phyloP scores from a whole-genome alignment of 2,888 invertebrate genomes.

The Epinotia bilunana region DNA sequence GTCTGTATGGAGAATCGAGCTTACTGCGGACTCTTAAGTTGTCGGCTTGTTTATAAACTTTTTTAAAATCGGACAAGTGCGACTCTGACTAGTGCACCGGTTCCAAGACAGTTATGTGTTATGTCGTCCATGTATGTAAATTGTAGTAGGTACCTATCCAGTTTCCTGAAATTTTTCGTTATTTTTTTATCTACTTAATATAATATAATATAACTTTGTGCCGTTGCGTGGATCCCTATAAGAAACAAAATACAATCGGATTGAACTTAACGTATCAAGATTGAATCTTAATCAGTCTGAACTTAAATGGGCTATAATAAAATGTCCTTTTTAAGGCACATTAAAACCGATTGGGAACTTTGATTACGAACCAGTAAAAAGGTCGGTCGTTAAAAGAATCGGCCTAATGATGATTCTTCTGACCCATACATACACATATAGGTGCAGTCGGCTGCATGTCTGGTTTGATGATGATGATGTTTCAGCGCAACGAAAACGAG shows the following conservation, averaged over 20 bases:
- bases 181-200: too few relatives aligned
- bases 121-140: too few relatives aligned
- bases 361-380: conserved; percentile 11
- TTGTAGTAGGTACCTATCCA: too few relatives aligned
- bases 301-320: conserved; percentile 3
- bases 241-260: background rate
- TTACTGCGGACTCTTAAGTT: too few relatives aligned
- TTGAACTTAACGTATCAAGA: background rate
- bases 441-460: background rate
- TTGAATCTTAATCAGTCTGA: background rate
- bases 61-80: too few relatives aligned
- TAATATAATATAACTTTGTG: too few relatives aligned
- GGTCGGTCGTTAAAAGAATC: conserved; percentile 11
- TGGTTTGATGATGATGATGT: background rate
- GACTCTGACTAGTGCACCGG: too few relatives aligned
- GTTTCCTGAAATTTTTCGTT: too few relatives aligned
- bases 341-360: conserved; percentile 16
- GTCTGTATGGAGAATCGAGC: too few relatives aligned
- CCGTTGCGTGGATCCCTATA: too few relatives aligned
- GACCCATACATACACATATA: background rate
- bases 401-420: background rate
- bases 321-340: conserved; percentile 4
- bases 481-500: too few relatives aligned
- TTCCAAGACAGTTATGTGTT: too few relatives aligned
- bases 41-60: background rate